These are phyloP conservation scores for Platycheirus albimanus DNA, from an alignment of 2,888 invertebrate species.

Conservation along the genomic window DNA sequence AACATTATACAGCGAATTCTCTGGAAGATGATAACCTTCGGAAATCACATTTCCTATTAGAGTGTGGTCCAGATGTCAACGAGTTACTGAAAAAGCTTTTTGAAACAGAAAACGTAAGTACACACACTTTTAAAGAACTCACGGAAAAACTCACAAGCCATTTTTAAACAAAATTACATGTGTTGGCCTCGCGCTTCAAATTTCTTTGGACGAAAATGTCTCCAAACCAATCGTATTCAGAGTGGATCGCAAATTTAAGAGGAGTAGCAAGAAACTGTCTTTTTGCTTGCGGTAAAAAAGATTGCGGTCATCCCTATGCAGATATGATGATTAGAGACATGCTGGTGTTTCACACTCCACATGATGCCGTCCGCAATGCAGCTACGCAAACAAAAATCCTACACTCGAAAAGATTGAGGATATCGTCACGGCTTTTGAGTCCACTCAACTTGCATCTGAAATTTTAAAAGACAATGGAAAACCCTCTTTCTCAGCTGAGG, in stretches of 20 bases:
- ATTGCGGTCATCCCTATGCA: constrained; percentile 41
- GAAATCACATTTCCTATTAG: constrained; percentile 25
- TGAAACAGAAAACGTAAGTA: constrained; percentile 23
- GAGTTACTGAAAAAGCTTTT: constrained; percentile 20
- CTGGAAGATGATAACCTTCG: constrained; percentile 21
- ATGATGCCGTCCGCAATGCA: constrained; percentile 41
- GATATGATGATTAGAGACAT: constrained; percentile 55
- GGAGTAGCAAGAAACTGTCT: constrained; percentile 55
- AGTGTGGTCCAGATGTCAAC: constrained; percentile 21
- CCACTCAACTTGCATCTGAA: constrained; percentile 19
- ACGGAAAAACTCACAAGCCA: constrained; percentile 25
- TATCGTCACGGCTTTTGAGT: constrained; percentile 38
- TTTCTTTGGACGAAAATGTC: too few relatives aligned
- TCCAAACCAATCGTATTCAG: too few relatives aligned
- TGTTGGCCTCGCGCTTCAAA: constrained; percentile 29
- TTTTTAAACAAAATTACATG: constrained; percentile 28
- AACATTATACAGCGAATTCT: constrained; percentile 29
- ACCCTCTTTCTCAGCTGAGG: background rate
- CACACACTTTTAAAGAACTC: constrained; percentile 35
- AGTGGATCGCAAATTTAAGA: constrained; percentile 60
- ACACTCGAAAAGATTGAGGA: constrained; percentile 46
- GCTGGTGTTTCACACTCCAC: too few relatives aligned
- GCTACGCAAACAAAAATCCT: constrained; percentile 41
- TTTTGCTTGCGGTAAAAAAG: constrained; percentile 12
- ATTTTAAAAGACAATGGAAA: constrained; percentile 37